Evolutionary conservation across 1,140 invertebrate species (phyloP).

Genomic region (Drosophila baimaii): DNA sequence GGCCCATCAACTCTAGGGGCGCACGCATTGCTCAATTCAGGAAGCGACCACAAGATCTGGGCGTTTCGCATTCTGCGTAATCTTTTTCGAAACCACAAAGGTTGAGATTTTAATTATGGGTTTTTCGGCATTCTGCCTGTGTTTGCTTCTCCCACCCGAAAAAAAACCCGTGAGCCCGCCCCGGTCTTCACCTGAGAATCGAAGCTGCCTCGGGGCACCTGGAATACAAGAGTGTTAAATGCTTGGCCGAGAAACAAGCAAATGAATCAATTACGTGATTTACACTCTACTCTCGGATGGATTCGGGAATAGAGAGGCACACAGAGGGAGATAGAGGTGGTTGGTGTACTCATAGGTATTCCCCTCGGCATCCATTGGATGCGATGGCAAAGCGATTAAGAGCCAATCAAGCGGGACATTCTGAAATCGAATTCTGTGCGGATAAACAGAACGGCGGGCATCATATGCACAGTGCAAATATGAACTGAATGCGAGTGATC

Average conservation of each 20-base stretch:
- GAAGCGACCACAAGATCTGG: conserved; percentile 52
- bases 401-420: conserved; percentile 39
- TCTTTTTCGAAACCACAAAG: conserved; percentile 63
- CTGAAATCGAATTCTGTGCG: conserved; percentile 27
- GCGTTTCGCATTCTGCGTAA: conserved; percentile 74
- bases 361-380: conserved; percentile 36
- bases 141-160: conserved; percentile 11
- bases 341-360: conserved; percentile 15
- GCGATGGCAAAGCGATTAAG: conserved; percentile 42
- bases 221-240: conserved; percentile 43
- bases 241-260: conserved; percentile 12
- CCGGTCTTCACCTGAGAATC: conserved; percentile 30
- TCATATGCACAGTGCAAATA: conserved; percentile 29
- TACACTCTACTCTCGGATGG: conserved; percentile 17
- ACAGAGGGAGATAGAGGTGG: background rate
- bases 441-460: conserved; percentile 21
- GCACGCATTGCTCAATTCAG: conserved; percentile 41
- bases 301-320: conserved; percentile 4
- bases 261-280: conserved; percentile 76
- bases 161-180: conserved; percentile 11
- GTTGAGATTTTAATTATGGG: conserved; percentile 75
- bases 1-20: conserved; percentile 1
- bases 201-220: conserved; percentile 17
- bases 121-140: conserved; percentile 18
- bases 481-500: conserved; percentile 45